Conservation (phyloP, 2,797 vertebrate genomes). For the Trachurus trachurus region DNA sequence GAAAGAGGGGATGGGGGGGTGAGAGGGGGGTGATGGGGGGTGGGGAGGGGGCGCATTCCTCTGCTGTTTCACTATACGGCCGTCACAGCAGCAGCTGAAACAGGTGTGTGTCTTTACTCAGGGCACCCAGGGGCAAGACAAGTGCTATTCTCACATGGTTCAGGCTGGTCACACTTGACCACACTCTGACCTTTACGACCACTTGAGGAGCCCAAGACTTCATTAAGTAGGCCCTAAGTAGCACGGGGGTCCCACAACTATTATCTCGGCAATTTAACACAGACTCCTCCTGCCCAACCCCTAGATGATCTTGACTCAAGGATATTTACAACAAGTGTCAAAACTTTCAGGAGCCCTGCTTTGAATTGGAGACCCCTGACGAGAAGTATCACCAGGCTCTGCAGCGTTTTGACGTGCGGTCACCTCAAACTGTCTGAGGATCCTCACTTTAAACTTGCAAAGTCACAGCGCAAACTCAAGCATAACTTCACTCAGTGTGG, state of each 20-base stretch:
- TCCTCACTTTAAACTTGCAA: slow-evolving; percentile 39
- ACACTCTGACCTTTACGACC: slow-evolving; percentile 65
- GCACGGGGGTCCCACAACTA: slow-evolving; percentile 55
- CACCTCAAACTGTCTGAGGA: slow-evolving; percentile 58
- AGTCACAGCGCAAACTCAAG: slow-evolving; percentile 36
- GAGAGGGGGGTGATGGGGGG: too few species aligned
- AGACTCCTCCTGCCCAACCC: slow-evolving; percentile 35
- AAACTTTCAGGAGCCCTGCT: slow-evolving; percentile 33
- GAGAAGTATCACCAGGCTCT: slow-evolving; percentile 33
- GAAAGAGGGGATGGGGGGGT: not conserved
- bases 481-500: slow-evolving; percentile 4
- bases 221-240: slow-evolving; percentile 63
- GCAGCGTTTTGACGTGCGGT: slow-evolving; percentile 38
- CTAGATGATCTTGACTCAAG: slow-evolving; percentile 45
- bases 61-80: slow-evolving; percentile 30
- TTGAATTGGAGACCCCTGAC: slow-evolving; percentile 47
- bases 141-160: slow-evolving; percentile 74
- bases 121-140: slow-evolving; percentile 61
- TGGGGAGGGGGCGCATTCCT: slow-evolving; percentile 53
- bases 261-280: slow-evolving; percentile 61
- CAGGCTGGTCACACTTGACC: slow-evolving; percentile 75
- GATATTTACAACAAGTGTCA: slow-evolving; percentile 62
- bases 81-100: slow-evolving; percentile 74
- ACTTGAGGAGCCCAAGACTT: slow-evolving; percentile 56
- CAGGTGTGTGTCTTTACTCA: slow-evolving; percentile 77